Percentiles rank a stretch among this genome's conserved stretches.
These are phyloP conservation scores for Epizoanthus ramosus DNA, from an alignment of 92 coral and sea anemone species.

Conservation along the genomic window DNA sequence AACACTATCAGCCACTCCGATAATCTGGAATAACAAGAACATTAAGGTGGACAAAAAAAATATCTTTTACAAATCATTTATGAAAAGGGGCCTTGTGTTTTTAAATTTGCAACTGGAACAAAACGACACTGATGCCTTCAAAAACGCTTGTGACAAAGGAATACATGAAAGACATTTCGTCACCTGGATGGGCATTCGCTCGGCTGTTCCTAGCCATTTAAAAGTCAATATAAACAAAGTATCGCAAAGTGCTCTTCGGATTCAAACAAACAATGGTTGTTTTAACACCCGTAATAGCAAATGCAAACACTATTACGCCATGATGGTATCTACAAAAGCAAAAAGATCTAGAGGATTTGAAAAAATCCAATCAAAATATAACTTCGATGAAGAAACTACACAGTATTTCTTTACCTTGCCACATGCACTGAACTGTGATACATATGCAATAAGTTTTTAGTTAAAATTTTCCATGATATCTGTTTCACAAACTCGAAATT, in stretches of 20 bases:
- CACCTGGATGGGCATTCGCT: slow-evolving; percentile 18
- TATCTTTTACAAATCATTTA: no score
- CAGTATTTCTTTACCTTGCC: not conserved
- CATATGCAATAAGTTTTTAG: not conserved
- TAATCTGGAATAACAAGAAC: no score
- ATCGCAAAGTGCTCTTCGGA: not conserved
- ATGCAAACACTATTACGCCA: slow-evolving; percentile 7
- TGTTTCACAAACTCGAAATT: no score
- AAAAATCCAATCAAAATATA: slow-evolving; percentile 6
- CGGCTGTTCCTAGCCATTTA: not conserved
- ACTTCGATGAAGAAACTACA: slow-evolving; percentile 11
- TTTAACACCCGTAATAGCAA: not conserved
- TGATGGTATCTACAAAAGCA: not conserved
- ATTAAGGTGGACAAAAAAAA: no score
- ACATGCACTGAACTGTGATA: slow-evolving; percentile 8
- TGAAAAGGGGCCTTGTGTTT: no score
- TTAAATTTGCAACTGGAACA: no score
- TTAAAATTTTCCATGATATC: no score
- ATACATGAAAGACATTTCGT: not conserved
- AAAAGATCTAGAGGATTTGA: not conserved
- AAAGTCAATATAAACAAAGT: not conserved
- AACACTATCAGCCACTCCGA: slow-evolving; percentile 4
- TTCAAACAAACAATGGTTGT: not conserved
- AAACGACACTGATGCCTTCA: no score
- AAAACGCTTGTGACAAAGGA: slow-evolving; percentile 9